Evolutionary conservation across 2,113 vertebrate species (phyloP), one percentile per base, ranked within the genome.

Genomic region (Chaenocephalus aceratus): DNA sequence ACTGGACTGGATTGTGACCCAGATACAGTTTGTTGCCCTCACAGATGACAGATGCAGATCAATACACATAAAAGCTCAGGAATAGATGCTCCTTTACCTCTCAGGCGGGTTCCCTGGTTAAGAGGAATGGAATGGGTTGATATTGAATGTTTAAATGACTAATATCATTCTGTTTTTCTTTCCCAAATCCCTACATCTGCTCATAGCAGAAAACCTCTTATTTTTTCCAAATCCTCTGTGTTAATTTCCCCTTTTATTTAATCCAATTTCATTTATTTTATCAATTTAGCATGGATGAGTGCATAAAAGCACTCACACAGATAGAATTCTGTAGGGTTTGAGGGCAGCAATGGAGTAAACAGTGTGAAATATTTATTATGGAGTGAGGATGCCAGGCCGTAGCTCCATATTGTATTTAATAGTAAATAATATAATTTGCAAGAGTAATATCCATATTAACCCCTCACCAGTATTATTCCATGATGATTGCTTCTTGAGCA

Each of bases 331-430:
- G 41, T 72, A 30, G 63, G 21, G 30, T 75, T 89, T 64, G 68
- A 75, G 58, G 66, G 57, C 62, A 83, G 44, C 30, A 60, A 34
- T 26, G 18, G 66, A 69, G 74, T 72, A 89, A 89, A 79, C 67
- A 72, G 11, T 3, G 12, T 86, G 45, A 87, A 80, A 83, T 83
- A 87, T 85, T 79, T 58, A 86, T 86, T 48, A 41, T 53, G 15
- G 6, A 58, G 57, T 13, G 75, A 68, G 56, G 46, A 64, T 52
- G n/a, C 48, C 56, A 72, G 61, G 52, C 62, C 26, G 46, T 57
- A 58, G 53, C 21, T 26, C 36, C 51, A 60, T 53, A 60, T 71
- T 68, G 56, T 80, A 16, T 77, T 72, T 11, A 45, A 68, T 30
- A n/a, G 23, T 13, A 77, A 51, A 81, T 72, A 41, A 26, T 61